Conservation (phyloP, 2,113 vertebrate species). For the Scomber colias region DNA sequence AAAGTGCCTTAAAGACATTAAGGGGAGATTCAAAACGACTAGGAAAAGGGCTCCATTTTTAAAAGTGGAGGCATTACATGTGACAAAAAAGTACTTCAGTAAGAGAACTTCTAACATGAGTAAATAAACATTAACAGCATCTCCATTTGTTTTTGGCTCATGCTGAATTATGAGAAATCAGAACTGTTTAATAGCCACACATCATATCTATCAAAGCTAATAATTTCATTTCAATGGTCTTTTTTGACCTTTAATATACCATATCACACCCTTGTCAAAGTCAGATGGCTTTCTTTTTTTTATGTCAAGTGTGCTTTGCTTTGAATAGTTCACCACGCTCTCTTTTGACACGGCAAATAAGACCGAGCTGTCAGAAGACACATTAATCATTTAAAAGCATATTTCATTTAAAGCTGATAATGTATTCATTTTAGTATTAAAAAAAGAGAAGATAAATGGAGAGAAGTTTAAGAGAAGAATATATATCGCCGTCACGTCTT, state of each 20-base stretch:
- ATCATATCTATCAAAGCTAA: neutral
- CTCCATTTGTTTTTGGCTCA: neutral
- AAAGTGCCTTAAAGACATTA: conserved; percentile 55
- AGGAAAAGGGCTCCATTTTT: neutral
- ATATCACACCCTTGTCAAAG: conserved; percentile 1
- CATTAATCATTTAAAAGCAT: conserved; percentile 17
- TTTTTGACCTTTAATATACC: conserved; percentile 28
- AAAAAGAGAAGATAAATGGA: neutral
- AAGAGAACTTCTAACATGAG: neutral
- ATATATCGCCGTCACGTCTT: neutral
- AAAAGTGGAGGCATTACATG: neutral
- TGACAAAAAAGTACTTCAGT: neutral
- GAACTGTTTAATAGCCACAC: neutral
- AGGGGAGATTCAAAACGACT: conserved; percentile 11
- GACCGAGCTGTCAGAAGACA: neutral
- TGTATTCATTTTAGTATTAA: conserved; percentile 2
- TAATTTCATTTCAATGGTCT: neutral
- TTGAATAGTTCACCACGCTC: neutral
- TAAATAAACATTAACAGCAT: neutral
- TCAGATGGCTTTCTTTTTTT: neutral
- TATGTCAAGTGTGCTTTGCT: neutral
- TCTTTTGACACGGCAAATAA: neutral
- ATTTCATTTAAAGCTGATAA: conserved; percentile 5
- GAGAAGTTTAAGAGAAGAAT: neutral
- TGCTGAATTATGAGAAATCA: neutral